Base-by-base conservation (phyloP, 2,113 vertebrate genomes). In the Pseudorhombus dupliciocellatus region DNA sequence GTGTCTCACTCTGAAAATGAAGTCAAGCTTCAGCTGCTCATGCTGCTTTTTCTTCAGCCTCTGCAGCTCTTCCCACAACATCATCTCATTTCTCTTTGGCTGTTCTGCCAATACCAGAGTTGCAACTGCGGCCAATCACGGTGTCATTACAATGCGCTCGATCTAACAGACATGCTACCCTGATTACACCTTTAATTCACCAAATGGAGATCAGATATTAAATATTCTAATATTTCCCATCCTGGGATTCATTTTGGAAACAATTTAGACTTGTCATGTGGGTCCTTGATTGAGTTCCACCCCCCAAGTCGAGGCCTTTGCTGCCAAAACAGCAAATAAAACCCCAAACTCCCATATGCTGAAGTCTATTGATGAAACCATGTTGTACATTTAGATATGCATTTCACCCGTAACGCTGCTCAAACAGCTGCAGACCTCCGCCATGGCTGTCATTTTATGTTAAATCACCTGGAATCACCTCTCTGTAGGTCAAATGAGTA, bases 401-500 rank as follows among this genome's bases (percentile, higher is more conserved):
- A 57, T 25, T 53, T 24, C 62, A 50, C 1, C 20, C 1, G 1
- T 9, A 2, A 34, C 52, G 26, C 8, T 44, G 69, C 70, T 80
- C 3, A 25, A 8, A 40, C 30, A 37, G 28, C 4, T 40, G 61
- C 70, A 14, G 61, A 73, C 25, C 54, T 44, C 68, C 18, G 16
- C 48, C 25, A 53, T 22, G 56, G 59, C 66, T 77, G 64, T 83
- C 70, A 57, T 30, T 56, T 25, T 67, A 26, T 21, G 62, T 81
- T 71, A 77, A 78, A 80, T 76, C 63, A 77, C 20, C 7, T 58
- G 26, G 44, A 69, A 55, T 68, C 63, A 71, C 62, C 40, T 44
- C 58, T 70, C 22, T 22, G 5, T 9, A 42, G 90, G 85, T 89
- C 94, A 95, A 83, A 93, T 90, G 85, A 92, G 91, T 92, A 88